A percentile compares a stretch with the other conserved stretches of the same genome.
Conservation (phyloP, 2,888 invertebrate genomes). For the Aphidius colemani region DNA sequence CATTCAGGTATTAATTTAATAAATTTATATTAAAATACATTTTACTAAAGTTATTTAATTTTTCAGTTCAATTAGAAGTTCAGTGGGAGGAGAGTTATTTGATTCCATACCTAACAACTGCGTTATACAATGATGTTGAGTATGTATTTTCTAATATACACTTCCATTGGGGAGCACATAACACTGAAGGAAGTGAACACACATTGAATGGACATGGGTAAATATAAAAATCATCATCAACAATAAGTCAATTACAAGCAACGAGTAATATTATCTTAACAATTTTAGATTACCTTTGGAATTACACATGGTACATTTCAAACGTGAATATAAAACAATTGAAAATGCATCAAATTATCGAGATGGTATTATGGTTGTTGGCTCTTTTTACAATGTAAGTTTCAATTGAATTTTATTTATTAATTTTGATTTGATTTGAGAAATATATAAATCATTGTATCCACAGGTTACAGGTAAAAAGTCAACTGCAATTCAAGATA, state of each 20-base stretch:
- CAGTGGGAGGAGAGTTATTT: constrained; percentile 35
- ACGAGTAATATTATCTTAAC: neutral
- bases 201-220: constrained; percentile 67
- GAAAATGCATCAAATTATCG: constrained; percentile 11
- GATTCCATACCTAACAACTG: constrained; percentile 64
- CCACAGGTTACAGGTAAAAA: neutral
- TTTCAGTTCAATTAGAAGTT: constrained; percentile 33
- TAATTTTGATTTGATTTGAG: too few relatives aligned
- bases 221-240: neutral
- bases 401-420: neutral
- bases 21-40: neutral
- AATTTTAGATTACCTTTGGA: constrained; percentile 24
- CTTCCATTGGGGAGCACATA: constrained; percentile 79
- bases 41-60: neutral
- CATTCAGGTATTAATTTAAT: constrained; percentile 18
- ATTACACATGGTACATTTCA: constrained; percentile 28
- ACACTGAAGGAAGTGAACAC: constrained; percentile 76
- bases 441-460: too few relatives aligned
- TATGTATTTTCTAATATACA: constrained; percentile 75
- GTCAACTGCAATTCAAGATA: neutral
- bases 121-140: constrained; percentile 65
- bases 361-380: constrained; percentile 24
- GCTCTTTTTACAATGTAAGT: constrained; percentile 20
- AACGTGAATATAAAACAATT: constrained; percentile 13
- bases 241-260: neutral